Conservation (phyloP, 2,797 vertebrate genomes). For the Hoplostethus mediterraneus region DNA sequence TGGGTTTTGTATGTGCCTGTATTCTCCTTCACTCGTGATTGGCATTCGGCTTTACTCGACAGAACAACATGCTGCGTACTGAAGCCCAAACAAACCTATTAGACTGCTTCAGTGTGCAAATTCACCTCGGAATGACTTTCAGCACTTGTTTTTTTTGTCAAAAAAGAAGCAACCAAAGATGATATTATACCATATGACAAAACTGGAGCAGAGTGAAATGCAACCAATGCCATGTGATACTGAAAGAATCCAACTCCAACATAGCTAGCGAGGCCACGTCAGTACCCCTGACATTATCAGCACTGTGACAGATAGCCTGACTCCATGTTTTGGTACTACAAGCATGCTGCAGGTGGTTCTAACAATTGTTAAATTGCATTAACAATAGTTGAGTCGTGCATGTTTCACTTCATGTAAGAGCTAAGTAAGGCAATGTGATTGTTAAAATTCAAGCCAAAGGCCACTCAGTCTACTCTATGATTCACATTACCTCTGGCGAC, state of each 20-base stretch:
- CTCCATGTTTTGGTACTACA: not conserved
- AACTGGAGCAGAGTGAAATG: not conserved
- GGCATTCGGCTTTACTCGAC: too few species aligned
- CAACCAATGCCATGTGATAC: constrained; percentile 1
- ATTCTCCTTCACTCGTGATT: not conserved
- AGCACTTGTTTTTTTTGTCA: not conserved
- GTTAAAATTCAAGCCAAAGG: too few species aligned
- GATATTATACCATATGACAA: not conserved
- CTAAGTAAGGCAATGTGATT: too few species aligned
- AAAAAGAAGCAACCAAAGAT: not conserved
- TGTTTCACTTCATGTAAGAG: too few species aligned
- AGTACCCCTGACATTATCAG: not conserved
- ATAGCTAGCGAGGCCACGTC: too few species aligned
- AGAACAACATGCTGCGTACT: too few species aligned
- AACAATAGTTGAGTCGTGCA: not conserved
- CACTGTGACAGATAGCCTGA: not conserved
- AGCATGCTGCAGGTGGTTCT: constrained; percentile 6
- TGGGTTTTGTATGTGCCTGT: constrained; percentile 1
- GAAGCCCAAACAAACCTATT: too few species aligned
- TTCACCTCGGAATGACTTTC: not conserved
- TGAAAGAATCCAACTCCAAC: not conserved
- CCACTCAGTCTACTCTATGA: too few species aligned
- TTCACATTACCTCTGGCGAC: too few species aligned
- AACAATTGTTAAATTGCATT: constrained; percentile 12
- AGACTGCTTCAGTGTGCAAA: too few species aligned